Evolutionary conservation across 1,140 invertebrate species (phyloP).

Genomic region (Melanaphis sacchari): DNA sequence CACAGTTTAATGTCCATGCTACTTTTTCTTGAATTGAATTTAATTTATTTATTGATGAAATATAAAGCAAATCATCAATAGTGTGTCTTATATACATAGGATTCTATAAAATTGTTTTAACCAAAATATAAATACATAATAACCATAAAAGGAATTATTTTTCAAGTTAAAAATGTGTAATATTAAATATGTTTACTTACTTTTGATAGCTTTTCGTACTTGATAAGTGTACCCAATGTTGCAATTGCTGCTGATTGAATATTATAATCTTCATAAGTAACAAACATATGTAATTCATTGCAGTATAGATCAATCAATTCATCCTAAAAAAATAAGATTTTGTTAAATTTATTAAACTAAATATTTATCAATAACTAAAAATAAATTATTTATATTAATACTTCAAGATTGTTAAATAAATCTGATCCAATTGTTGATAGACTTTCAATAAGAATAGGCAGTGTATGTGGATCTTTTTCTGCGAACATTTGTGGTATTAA

Average conservation of each 20-base stretch:
- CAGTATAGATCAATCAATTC: conserved; percentile 26
- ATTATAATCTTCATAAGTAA: neutral
- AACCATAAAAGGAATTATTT: neutral
- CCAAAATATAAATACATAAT: neutral
- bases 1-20: conserved; percentile 29
- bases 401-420: conserved; percentile 33
- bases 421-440: conserved; percentile 50
- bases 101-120: conserved; percentile 15
- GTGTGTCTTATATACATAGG: conserved; percentile 4
- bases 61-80: conserved; percentile 44
- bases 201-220: conserved; percentile 49
- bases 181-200: neutral
- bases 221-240: conserved; percentile 33
- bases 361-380: neutral
- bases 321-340: neutral
- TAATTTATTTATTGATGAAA: conserved; percentile 23
- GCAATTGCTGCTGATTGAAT: conserved; percentile 43
- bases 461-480: conserved; percentile 22
- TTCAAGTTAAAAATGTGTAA: conserved; percentile 3
- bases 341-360: neutral
- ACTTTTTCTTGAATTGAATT: conserved; percentile 50
- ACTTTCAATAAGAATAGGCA: conserved; percentile 51
- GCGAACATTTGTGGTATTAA: conserved; percentile 39
- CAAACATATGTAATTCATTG: conserved; percentile 16
- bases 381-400: neutral